Evolutionary conservation across 1,140 invertebrate genomes (phyloP), one percentile per base, ranked within the genome.

Genomic region (Pseudomyrmex sp.): DNA sequence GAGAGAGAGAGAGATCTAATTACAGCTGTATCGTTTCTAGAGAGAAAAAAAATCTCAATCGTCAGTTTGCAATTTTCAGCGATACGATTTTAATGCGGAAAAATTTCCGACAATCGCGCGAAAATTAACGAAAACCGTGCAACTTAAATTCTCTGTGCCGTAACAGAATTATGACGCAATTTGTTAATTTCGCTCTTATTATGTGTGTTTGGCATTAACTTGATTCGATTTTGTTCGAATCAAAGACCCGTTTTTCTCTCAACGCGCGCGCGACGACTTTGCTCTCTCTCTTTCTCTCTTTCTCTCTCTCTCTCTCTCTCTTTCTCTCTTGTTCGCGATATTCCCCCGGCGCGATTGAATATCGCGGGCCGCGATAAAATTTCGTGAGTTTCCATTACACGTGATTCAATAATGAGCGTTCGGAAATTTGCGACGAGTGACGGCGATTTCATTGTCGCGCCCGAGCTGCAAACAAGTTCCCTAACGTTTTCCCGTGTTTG

Each of bases 361-460:
- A 20, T 56, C 63, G 13, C 35, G 26, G 35, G 23, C 50, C 44
- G 35, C 35, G 76, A 26, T 48, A 62, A 80, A 80, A 59, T 80
- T 72, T 50, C 12, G 48, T 23, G 76, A 70, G 18, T 58, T 66
- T 46, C 35, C 54, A 48, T 59, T 23, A 46, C 65, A 44, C 44
- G 66, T 26, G 66, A 80, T 50, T 54, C 20, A 50, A 61, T 59
- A 72, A 72, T 58, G 76, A 46, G 44, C 76, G 23, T 58, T 70
- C 18, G 66, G 59, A 70, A 70, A 72, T 59, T 72, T 8, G 44
- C n/a, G 66, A 15, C n/a, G 66, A 15, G 12, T 58, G 75, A 79
- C 75, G 63, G 9, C 15, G 35, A 69, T 69, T 56, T 79, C 54
- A 79, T 69, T 54, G 50, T 20, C 35, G 12, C 12, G 61, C 48